These are phyloP conservation scores for Epinotia ramella DNA, from an alignment of 2,888 invertebrate genomes.

Conservation along the genomic window DNA sequence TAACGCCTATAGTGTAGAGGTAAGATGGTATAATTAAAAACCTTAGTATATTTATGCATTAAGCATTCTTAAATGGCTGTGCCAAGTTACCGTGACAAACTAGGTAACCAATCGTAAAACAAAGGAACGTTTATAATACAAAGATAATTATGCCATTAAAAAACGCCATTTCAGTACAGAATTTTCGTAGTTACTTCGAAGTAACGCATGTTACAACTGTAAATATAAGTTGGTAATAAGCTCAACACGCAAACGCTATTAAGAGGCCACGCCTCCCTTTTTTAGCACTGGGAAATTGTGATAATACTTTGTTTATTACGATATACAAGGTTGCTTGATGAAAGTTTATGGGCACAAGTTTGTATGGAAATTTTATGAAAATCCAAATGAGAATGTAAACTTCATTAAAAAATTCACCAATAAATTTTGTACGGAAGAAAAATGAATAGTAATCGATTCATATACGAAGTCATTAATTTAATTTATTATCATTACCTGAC, in stretches of 20 bases:
- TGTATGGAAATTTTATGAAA: neutral
- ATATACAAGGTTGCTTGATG: neutral
- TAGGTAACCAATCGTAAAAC: constrained; percentile 33
- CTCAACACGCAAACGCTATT: constrained; percentile 25
- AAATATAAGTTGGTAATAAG: constrained; percentile 28
- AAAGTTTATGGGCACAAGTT: neutral
- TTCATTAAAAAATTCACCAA: constrained; percentile 3
- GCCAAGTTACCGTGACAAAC: constrained; percentile 12
- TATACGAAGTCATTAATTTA: neutral
- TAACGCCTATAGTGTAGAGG: neutral
- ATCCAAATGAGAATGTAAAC: neutral
- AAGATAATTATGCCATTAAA: neutral
- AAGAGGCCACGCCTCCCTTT: constrained; percentile 32
- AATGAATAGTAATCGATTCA: neutral
- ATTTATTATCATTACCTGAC: neutral
- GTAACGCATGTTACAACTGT: neutral
- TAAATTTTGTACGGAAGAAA: too few species aligned
- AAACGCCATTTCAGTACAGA: neutral
- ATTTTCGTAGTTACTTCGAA: neutral
- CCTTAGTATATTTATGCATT: neutral
- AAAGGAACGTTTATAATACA: constrained; percentile 25
- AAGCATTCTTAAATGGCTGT: neutral
- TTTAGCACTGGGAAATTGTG: constrained; percentile 9
- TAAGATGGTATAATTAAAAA: neutral
- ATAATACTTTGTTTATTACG: constrained; percentile 14